Base-by-base conservation (phyloP, 2,797 vertebrate species). In the Zalophus californianus region DNA sequence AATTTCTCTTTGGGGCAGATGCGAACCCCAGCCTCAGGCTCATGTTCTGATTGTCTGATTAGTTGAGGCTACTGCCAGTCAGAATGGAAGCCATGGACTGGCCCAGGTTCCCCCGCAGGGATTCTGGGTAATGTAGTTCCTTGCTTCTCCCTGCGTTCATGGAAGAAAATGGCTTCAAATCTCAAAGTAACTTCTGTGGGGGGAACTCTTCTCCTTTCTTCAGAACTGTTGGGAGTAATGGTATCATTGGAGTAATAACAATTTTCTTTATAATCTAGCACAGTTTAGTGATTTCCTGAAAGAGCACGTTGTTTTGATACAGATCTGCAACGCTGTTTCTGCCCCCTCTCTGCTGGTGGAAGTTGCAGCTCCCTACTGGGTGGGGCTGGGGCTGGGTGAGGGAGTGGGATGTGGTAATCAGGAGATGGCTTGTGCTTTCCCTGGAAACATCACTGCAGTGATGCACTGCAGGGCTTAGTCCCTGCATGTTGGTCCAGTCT, bases 71-170 rank as follows among this genome's bases (percentile, higher is more conserved):
- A 20, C 32, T 20, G 29, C 27, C 13, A 13, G 38, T 60, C 1
- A 1, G 27, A 87, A n/a, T 82, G 44, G 25, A 97, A 84, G 83
- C n/a, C 48, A 38, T 2, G 16, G 29, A n/a, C 11, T 8, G 4
- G 58, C 5, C 44, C 35, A 3, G 44, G 44, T 32, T 56, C 72
- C 18, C 32, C 20, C 5, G 0, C 14, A 56, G 29, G 75, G 48
- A n/a, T 79, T 86, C 50, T 96, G 93, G 89, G 93, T 93, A 68
- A 78, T 87, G 78, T 94, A 93, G 90, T 94, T 90, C 35, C 23
- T 13, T 41, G 27, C 13, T 89, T 23, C 48, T 78, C 23, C 70
- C 56, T 50, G 41, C 21, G 29, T 27, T 8, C 21, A 11, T 15
- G 29, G 64, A 7, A 62, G 50, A 25, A 84, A 58, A 68, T 52